A percentile compares a stretch with the other conserved stretches of the same genome.
Conservation (phyloP, 2,888 invertebrate species). For the Drosophila pseudotakahashii region DNA sequence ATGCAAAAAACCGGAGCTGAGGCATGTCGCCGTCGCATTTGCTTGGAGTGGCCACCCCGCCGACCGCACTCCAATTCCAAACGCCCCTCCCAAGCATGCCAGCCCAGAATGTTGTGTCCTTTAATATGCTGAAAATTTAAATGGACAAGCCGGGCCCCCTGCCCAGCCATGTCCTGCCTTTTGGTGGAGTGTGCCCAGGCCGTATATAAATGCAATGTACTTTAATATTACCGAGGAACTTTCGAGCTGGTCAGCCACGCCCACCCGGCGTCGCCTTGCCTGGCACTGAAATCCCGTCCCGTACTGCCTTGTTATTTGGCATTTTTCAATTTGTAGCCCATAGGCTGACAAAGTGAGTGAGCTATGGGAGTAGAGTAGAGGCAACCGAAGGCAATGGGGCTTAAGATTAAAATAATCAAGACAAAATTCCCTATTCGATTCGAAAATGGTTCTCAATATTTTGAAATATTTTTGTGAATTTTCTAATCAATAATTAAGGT, state of each 20-base stretch:
- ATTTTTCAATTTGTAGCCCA: conserved; percentile 60
- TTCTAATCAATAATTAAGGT: no score
- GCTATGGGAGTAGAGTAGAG: not conserved
- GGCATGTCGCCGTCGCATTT: conserved; percentile 72
- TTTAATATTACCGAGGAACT: conserved; percentile 62
- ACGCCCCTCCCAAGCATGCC: conserved; percentile 9
- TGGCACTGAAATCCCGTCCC: conserved; percentile 7
- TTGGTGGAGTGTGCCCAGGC: conserved; percentile 1
- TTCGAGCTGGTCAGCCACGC: conserved; percentile 32
- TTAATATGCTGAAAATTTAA: conserved; percentile 71
- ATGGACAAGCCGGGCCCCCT: conserved; percentile 55
- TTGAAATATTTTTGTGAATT: no score
- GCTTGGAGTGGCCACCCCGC: conserved; percentile 54
- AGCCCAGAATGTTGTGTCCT: conserved; percentile 61
- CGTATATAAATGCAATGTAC: conserved; percentile 50
- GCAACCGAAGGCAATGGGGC: conserved; percentile 10
- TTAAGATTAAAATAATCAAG: not conserved
- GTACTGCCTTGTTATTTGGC: conserved; percentile 49
- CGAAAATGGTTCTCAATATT: no score
- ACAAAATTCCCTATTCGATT: not conserved
- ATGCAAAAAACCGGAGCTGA: conserved; percentile 58
- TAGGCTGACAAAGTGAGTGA: conserved; percentile 14
- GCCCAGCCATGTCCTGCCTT: not conserved
- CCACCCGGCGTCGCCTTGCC: conserved; percentile 29
- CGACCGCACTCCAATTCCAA: conserved; percentile 17